phyloP scores from a whole-genome alignment of 2,888 invertebrate species.

The Gastrophysa polygoni region DNA sequence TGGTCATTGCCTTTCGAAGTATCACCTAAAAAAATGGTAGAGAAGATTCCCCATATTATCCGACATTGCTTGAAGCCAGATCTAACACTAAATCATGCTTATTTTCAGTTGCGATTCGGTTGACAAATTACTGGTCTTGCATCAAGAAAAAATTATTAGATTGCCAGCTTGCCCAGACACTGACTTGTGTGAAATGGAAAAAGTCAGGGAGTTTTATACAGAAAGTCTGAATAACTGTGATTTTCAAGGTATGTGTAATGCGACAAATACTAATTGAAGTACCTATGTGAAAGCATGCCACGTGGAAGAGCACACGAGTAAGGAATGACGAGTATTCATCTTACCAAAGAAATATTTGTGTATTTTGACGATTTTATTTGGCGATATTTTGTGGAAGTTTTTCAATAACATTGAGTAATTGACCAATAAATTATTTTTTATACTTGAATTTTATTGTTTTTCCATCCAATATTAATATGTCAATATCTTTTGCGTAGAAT shows the following conservation, averaged over 20 bases:
- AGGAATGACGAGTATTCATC: neutral
- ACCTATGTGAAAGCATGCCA: neutral
- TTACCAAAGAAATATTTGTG: neutral
- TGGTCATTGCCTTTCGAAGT: no score
- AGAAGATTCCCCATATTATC: no score
- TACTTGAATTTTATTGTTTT: no score
- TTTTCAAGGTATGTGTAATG: constrained; percentile 69
- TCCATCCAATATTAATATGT: no score
- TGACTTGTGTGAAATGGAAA: constrained; percentile 70
- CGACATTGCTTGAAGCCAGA: no score
- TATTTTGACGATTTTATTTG: neutral
- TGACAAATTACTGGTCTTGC: constrained; percentile 68
- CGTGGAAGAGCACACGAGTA: neutral
- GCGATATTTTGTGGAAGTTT: no score
- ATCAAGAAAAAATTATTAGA: constrained; percentile 74
- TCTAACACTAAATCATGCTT: no score
- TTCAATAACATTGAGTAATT: no score
- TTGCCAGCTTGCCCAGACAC: constrained; percentile 70
- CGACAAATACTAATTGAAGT: neutral
- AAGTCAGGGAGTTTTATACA: constrained; percentile 64
- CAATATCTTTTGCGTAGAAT: no score
- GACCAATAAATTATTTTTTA: no score
- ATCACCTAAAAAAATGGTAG: no score
- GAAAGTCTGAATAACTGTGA: constrained; percentile 70
- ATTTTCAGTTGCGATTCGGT: constrained; percentile 53